Evolutionary conservation across 2,888 invertebrate species (phyloP).

Genomic region (Halocaridina rubra): DNA sequence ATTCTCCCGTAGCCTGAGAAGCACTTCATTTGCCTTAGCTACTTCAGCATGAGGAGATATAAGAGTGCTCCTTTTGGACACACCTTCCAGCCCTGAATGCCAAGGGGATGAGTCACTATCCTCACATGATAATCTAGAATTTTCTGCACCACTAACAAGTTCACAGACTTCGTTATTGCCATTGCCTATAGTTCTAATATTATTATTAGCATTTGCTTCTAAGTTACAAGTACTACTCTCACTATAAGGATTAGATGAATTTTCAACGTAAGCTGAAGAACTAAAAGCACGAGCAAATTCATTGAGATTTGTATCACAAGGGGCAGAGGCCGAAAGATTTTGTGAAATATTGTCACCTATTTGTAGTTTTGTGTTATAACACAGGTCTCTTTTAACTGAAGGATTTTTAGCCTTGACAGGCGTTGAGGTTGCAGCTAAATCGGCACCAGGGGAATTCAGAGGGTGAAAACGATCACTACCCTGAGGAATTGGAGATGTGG

Average conservation of each 20-base stretch:
- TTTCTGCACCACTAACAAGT: neutral
- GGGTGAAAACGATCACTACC: neutral
- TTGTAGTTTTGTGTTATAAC: neutral
- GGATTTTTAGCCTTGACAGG: conserved; percentile 1
- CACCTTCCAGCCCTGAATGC: conserved; percentile 17
- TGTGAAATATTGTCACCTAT: neutral
- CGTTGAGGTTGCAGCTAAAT: conserved; percentile 37
- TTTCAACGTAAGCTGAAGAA: neutral
- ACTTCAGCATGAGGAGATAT: conserved; percentile 29
- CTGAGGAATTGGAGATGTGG: conserved; percentile 40
- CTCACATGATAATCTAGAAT: neutral
- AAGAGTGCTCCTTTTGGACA: conserved; percentile 26
- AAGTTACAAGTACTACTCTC: conserved; percentile 2
- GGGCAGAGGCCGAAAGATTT: neutral
- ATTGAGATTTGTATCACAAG: neutral
- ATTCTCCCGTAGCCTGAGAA: conserved; percentile 21
- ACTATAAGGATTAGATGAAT: neutral
- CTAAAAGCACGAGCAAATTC: neutral
- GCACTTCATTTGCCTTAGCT: conserved; percentile 26
- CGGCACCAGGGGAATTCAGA: neutral
- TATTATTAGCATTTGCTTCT: conserved; percentile 15
- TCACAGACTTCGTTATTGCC: conserved; percentile 7
- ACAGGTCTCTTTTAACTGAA: neutral
- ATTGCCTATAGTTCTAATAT: conserved; percentile 14
- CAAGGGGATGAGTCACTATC: conserved; percentile 7